phyloP scores from a whole-genome alignment of 2,797 vertebrate genomes.

The Martes flavigula region DNA sequence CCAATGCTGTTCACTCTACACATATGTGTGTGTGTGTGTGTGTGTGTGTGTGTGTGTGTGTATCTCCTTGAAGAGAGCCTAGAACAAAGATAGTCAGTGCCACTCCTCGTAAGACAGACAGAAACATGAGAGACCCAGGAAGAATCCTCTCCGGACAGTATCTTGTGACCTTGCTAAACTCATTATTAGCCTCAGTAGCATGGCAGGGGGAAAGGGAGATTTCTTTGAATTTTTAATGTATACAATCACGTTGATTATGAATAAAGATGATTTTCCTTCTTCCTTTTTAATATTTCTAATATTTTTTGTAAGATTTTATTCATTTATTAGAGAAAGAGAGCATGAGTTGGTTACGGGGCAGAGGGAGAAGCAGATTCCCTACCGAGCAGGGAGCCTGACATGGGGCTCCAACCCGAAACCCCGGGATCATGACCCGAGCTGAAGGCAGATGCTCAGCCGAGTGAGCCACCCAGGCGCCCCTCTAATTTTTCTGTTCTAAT shows the following conservation, averaged over 20 bases:
- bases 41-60: background rate
- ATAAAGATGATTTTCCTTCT: background rate
- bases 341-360: too few species aligned
- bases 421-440: too few species aligned
- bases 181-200: background rate
- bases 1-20: background rate
- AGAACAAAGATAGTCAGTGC: background rate
- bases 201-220: background rate
- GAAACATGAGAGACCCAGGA: background rate
- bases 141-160: background rate
- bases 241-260: background rate
- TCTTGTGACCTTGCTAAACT: background rate
- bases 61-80: background rate
- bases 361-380: too few species aligned
- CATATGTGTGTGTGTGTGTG: background rate
- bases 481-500: background rate
- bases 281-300: background rate
- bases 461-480: too few species aligned
- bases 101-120: background rate
- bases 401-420: too few species aligned
- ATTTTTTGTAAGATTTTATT: background rate
- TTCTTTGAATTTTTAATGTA: background rate
- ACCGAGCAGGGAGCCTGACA: too few species aligned
- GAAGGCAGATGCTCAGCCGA: too few species aligned
- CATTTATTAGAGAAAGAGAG: too few species aligned